Evolutionary conservation across 2,113 vertebrate genomes (phyloP), one percentile per base, ranked within the genome.

Genomic region (Jacana jacana): DNA sequence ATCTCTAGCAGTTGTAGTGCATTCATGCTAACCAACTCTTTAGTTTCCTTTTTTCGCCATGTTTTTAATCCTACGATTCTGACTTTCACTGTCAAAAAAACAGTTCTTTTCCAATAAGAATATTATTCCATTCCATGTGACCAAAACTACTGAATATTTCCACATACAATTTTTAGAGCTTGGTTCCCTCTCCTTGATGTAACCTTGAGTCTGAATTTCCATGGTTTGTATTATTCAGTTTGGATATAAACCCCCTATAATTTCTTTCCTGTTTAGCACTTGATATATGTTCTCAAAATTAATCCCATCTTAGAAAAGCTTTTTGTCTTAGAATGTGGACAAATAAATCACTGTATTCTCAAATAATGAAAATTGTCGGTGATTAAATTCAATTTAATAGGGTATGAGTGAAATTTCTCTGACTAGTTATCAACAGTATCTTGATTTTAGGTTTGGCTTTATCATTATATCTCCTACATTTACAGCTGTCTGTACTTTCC

Each of bases 371-470:
- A 94, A 93, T 68, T 82, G 84, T 44, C 10, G 4, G 86, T 96
- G 93, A 96, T 96, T 94, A 91, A 96, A 90, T 90, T 93, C 85
- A 96, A 93, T 96, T 93, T 93, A 71, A 88, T 88, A 80, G 88
- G 52, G 48, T 68, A 71, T 75, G 85, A 71, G 76, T 78, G 79
- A 94, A 96, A 86, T 90, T 93, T 82, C 69, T 72, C 72, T 95
- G 86, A 78, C 72, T 96, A 88, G 51, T 90, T 91, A 93, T 83
- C 93, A 96, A 55, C 33, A 81, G 72, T 79, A 73, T 88, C 92
- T 93, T 95, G 92, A 95, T 96, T 96, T 94, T 93, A 88, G 95
- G 92, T 81, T 96, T 97, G 72, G 51, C 68, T 94, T 96, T 90
- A 68, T 86, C 82, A 76, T 93, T 96, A 71, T 77, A 46, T 91